Evolutionary conservation across 1,140 invertebrate species (phyloP), one percentile per base, ranked within the genome.

Genomic region (Lethocerus indicus): DNA sequence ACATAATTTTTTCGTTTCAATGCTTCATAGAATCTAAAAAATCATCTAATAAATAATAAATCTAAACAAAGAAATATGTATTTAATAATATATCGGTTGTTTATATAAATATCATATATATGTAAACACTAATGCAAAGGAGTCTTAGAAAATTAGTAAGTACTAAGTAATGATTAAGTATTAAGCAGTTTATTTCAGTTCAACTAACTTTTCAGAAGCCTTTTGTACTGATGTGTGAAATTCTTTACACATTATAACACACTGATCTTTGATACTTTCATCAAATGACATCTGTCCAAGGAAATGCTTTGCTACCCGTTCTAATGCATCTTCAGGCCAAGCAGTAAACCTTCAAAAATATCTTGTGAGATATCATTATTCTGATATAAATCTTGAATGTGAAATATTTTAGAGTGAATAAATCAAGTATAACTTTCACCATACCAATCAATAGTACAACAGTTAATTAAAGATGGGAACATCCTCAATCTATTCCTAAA

Each of bases 401-500:
- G 29, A 41, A 41, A 41, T 20, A 41, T 20, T 13, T 6, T 41
- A 9, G n/a, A n/a, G n/a, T n/a, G n/a, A n/a, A n/a, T n/a, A n/a
- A n/a, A n/a, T n/a, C n/a, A n/a, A n/a, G n/a, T n/a, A n/a, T n/a
- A 16, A 54, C 57, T 54, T 57, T 73, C 80, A 61, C 91, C 79
- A 62, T 87, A 94, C 87, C 88, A 94, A 64, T 95, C 87, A 53
- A 95, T 93, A 9, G 89, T 93, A 61, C 89, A 94, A 62, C 88
- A 93, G 62, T 91, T 94, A 0, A 94, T 81, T 23, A 96, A 67
- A n/a, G 87, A 87, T 0, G 90, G 90, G 68, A 89, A 94, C 47
- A 90, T 70, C 41, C 87, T 70, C 2, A 94, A 65, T 39, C 87
- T 68, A 40, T 75, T 81, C 44, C 87, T 69, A 60, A 94, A 87